These are phyloP conservation scores for Volucella zonaria DNA, from an alignment of 2,888 invertebrate species.

Conservation along the genomic window DNA sequence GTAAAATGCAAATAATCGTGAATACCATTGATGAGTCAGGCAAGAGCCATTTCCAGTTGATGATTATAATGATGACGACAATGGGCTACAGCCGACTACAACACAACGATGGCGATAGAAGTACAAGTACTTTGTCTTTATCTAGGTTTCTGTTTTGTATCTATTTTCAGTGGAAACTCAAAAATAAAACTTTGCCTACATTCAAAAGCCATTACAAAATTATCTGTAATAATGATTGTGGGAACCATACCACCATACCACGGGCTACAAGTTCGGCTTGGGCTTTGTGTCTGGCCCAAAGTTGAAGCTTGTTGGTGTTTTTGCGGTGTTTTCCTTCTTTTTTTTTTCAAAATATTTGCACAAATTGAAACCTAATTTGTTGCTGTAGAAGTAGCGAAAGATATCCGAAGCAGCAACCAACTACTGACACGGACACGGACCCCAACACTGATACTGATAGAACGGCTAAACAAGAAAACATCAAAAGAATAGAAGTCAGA, in stretches of 20 bases:
- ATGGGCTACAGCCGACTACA: slow-evolving; percentile 7
- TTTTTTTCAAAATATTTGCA: slow-evolving; percentile 74
- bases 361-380: slow-evolving; percentile 73
- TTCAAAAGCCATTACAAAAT: slow-evolving; percentile 70
- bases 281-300: slow-evolving; percentile 14
- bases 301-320: slow-evolving; percentile 61
- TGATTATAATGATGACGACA: slow-evolving; percentile 49
- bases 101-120: not conserved
- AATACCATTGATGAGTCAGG: slow-evolving; percentile 53
- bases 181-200: slow-evolving; percentile 48
- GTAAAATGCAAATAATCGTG: slow-evolving; percentile 70
- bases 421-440: not conserved
- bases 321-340: no score
- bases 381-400: slow-evolving; percentile 35
- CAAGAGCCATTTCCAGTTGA: slow-evolving; percentile 42
- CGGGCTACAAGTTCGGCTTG: slow-evolving; percentile 9
- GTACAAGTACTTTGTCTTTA: slow-evolving; percentile 23
- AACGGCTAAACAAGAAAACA: slow-evolving; percentile 50
- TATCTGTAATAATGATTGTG: slow-evolving; percentile 73
- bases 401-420: not conserved
- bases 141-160: slow-evolving; percentile 44
- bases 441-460: slow-evolving; percentile 9
- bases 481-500: slow-evolving; percentile 58
- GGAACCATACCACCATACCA: slow-evolving; percentile 63
- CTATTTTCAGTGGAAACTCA: slow-evolving; percentile 8